These are phyloP conservation scores for Sympetrum striolatum DNA, from an alignment of 2,888 invertebrate species.

Conservation along the genomic window DNA sequence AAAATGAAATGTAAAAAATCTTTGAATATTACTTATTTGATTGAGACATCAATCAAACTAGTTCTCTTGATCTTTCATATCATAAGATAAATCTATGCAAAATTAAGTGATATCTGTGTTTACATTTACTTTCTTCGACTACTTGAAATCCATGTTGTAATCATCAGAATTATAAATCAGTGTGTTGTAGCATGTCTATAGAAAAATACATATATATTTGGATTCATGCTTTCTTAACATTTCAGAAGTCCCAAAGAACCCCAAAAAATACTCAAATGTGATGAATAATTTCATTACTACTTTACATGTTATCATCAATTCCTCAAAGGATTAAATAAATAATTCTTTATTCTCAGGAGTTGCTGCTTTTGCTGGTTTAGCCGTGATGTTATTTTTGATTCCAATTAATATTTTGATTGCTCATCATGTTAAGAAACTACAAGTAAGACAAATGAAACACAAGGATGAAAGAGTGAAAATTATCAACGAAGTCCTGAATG, in stretches of 20 bases:
- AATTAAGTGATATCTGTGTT: neutral
- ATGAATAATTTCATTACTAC: too few species aligned
- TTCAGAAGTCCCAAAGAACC: too few species aligned
- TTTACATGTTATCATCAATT: too few species aligned
- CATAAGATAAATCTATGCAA: neutral
- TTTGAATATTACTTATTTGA: neutral
- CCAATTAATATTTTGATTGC: slow-evolving; percentile 88
- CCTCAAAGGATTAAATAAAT: too few species aligned
- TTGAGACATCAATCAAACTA: neutral
- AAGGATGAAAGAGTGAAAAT: slow-evolving; percentile 92
- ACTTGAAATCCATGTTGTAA: too few species aligned
- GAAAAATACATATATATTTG: too few species aligned
- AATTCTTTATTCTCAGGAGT: slow-evolving; percentile 63
- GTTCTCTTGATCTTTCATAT: neutral
- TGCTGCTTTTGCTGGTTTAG: slow-evolving; percentile 88
- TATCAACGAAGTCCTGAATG: slow-evolving; percentile 92
- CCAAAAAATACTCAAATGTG: too few species aligned
- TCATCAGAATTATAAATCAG: too few species aligned
- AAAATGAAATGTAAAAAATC: neutral
- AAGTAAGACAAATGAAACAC: slow-evolving; percentile 89
- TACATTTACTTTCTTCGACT: too few species aligned
- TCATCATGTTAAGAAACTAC: slow-evolving; percentile 78
- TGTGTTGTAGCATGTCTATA: too few species aligned
- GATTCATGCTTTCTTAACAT: too few species aligned
- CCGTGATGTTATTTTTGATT: slow-evolving; percentile 91